These are phyloP conservation scores for Psettodes erumei DNA, from an alignment of 2,113 vertebrate genomes.

Conservation along the genomic window DNA sequence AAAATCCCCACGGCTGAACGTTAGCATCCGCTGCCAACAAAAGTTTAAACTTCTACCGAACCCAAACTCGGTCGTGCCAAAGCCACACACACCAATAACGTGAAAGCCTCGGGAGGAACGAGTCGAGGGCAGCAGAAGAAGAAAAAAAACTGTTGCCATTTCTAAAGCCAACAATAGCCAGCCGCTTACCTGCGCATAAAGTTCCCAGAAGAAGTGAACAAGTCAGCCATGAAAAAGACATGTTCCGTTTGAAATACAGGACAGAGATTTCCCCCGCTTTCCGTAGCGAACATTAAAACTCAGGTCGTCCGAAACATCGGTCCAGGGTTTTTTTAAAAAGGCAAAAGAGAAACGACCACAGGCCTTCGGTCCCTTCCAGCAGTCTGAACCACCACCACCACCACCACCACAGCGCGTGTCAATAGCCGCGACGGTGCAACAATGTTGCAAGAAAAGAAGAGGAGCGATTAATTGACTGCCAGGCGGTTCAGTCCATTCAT, in stretches of 20 bases:
- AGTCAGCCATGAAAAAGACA: conserved; percentile 90
- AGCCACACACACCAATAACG: not conserved
- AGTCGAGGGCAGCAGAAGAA: too few relatives aligned
- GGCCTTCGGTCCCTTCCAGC: conserved; percentile 73
- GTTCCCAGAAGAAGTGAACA: conserved; percentile 90
- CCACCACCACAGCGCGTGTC: conserved; percentile 68
- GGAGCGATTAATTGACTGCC: conserved; percentile 47
- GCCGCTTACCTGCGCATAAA: conserved; percentile 88
- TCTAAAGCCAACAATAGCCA: conserved; percentile 8
- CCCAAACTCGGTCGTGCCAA: conserved; percentile 18
- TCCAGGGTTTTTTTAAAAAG: too few relatives aligned
- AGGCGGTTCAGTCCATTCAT: conserved; percentile 30
- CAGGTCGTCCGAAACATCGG: conserved; percentile 68
- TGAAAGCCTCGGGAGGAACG: not conserved
- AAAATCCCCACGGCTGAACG: conserved; percentile 21
- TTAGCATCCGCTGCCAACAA: conserved; percentile 40
- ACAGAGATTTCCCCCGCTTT: conserved; percentile 64
- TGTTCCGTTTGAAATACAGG: conserved; percentile 80
- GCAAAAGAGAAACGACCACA: conserved; percentile 69
- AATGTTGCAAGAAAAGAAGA: conserved; percentile 70
- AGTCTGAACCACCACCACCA: conserved; percentile 26
- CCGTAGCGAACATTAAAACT: conserved; percentile 80
- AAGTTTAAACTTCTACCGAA: conserved; percentile 49
- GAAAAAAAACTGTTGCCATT: conserved; percentile 34
- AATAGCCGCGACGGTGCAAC: conserved; percentile 74